Percentiles rank a stretch among this genome's conserved stretches.
Evolutionary conservation across 2,888 invertebrate genomes (phyloP).

Genomic region (Seira ritae): DNA sequence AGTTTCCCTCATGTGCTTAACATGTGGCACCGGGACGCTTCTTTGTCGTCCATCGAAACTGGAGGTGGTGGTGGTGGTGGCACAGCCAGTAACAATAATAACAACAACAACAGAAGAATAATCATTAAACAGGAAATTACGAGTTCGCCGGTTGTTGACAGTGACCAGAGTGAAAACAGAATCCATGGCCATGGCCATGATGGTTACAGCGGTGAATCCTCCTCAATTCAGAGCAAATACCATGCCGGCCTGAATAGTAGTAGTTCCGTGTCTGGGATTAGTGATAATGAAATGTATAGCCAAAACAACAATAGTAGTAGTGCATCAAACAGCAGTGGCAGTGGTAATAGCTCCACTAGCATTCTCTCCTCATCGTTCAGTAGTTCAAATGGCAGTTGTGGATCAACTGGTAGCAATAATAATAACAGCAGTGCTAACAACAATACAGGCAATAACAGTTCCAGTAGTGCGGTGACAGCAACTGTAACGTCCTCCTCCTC

Average conservation of each 20-base stretch:
- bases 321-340: constrained; percentile 43
- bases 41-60: constrained; percentile 39
- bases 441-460: neutral
- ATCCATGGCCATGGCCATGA: constrained; percentile 29
- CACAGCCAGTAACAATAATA: constrained; percentile 7
- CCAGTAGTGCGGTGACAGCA: neutral
- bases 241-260: neutral
- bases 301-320: constrained; percentile 39
- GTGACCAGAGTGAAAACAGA: constrained; percentile 24
- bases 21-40: constrained; percentile 54
- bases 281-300: constrained; percentile 58
- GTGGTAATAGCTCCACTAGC: constrained; percentile 22
- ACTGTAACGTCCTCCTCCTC: neutral
- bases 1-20: neutral
- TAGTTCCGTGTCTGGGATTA: constrained; percentile 34
- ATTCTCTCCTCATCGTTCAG: neutral
- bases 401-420: constrained; percentile 13
- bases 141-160: constrained; percentile 25
- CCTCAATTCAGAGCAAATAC: constrained; percentile 15
- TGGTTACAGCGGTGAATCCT: constrained; percentile 19
- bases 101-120: constrained; percentile 30
- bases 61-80: constrained; percentile 6
- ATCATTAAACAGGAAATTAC: constrained; percentile 51
- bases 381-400: constrained; percentile 24
- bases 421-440: constrained; percentile 22